Evolutionary conservation across 1,140 invertebrate species (phyloP), one percentile per base, ranked within the genome.

Genomic region (Drosophila arawakana): DNA sequence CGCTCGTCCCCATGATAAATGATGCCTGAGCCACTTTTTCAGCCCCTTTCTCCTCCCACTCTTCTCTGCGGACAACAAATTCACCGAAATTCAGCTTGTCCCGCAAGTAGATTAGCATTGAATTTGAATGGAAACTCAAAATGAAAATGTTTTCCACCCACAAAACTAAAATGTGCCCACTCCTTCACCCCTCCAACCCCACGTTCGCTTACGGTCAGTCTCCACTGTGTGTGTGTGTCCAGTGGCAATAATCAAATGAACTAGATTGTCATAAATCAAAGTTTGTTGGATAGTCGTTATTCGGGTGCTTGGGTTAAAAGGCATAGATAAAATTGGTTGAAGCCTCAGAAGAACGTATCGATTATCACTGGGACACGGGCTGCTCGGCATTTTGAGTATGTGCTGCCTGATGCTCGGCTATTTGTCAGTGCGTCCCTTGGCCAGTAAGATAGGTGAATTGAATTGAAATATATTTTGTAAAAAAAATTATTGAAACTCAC

Each of bases 101-200:
- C 50, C 55, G 82, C 83, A 86, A 86, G 76, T 86, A 73, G 83
- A 86, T 86, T 86, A 86, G 83, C 83, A 86, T 86, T 86, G 82
- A 82, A 86, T 88, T 86, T 88, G 82, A 86, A 86, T 86, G 69
- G 83, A 79, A 82, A 88, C 81, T 86, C 68, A 82, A 86, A 86
- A 86, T 82, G 76, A 82, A 86, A 86, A 86, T 88, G 80, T 88
- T 86, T 82, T 76, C 60, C 75, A 68, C 71, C 63, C 21, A 67
- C 21, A 57, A 25, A 39, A 21, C 43, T 35, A 47, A 60, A 73
- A 60, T 67, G 54, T 18, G 8, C 11, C 11, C 30, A 44, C 41
- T 35, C 25, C 25, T 4, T 3, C 25, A 25, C 41, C 41, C 0
- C 10, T 11, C 39, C 39, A 10, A 10, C 11, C 2, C 39, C 5